phyloP scores from a whole-genome alignment of 2,797 vertebrate genomes.

The Sebastes jordani region DNA sequence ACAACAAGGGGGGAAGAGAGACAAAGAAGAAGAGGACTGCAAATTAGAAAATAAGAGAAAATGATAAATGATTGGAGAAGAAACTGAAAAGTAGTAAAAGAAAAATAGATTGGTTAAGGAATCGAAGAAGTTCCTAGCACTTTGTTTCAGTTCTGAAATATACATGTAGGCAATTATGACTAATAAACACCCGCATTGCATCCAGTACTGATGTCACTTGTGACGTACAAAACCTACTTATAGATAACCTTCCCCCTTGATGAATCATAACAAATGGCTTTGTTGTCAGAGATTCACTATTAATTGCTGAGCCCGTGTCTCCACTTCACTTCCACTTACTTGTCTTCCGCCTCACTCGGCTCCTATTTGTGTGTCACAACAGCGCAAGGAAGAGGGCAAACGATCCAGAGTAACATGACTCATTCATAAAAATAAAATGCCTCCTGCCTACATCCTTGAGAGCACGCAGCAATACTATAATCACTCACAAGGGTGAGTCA shows the following conservation, averaged over 20 bases:
- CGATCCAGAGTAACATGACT: conserved; percentile 49
- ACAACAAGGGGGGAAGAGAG: conserved; percentile 36
- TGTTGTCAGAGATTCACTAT: background rate
- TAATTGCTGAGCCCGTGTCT: conserved; percentile 31
- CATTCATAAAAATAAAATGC: conserved; percentile 54
- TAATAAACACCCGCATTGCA: conserved; percentile 19
- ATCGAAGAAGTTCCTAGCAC: background rate
- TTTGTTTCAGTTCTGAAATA: background rate
- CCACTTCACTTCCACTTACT: conserved; percentile 38
- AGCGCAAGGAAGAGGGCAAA: conserved; percentile 15
- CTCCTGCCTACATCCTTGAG: conserved; percentile 43
- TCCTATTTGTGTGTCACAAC: conserved; percentile 27
- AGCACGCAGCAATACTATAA: conserved; percentile 30
- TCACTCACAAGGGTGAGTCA: conserved; percentile 40
- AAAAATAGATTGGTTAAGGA: background rate
- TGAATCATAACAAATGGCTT: conserved; percentile 40
- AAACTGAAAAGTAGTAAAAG: conserved; percentile 10
- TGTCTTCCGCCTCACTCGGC: conserved; percentile 14
- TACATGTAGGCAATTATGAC: conserved; percentile 32
- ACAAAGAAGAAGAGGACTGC: conserved; percentile 18
- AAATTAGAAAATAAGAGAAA: conserved; percentile 40
- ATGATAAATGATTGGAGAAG: conserved; percentile 6
- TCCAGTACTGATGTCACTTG: conserved; percentile 29
- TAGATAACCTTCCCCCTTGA: conserved; percentile 38
- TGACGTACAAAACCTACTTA: conserved; percentile 34